Conservation (phyloP, 2,888 invertebrate species). For the Athalia cordata region DNA sequence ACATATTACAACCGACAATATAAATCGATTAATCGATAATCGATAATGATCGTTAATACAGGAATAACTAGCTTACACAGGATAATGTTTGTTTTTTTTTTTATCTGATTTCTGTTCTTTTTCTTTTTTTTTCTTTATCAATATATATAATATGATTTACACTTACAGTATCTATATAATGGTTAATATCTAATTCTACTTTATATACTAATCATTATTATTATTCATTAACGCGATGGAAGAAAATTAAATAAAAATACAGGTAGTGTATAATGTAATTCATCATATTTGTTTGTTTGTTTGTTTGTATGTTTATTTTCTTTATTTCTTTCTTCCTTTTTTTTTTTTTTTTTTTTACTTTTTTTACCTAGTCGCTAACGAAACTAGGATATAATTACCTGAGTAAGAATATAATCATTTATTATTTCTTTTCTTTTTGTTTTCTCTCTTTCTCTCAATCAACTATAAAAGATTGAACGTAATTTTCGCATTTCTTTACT, state of each 20-base stretch:
- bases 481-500: too few relatives aligned
- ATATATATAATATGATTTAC: too few relatives aligned
- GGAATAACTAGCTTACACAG: too few relatives aligned
- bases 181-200: not conserved
- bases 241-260: conserved; percentile 14
- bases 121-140: too few relatives aligned
- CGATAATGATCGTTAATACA: too few relatives aligned
- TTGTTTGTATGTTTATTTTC: not conserved
- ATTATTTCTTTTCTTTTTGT: conserved; percentile 8
- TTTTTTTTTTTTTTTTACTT: not conserved
- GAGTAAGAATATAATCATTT: conserved; percentile 28
- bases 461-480: conserved; percentile 24
- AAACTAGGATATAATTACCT: conserved; percentile 22
- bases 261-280: not conserved
- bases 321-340: too few relatives aligned
- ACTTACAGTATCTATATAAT: too few relatives aligned
- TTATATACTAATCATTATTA: not conserved
- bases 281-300: not conserved
- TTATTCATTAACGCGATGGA: conserved; percentile 5
- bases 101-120: too few relatives aligned
- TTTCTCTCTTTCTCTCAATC: not conserved
- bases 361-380: conserved; percentile 28
- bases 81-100: too few relatives aligned
- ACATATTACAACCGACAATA: too few relatives aligned
- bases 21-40: too few relatives aligned